A percentile compares a stretch with the other conserved stretches of the same genome.
Evolutionary conservation across 2,888 invertebrate species (phyloP).

Genomic region (Noctua fimbriata): DNA sequence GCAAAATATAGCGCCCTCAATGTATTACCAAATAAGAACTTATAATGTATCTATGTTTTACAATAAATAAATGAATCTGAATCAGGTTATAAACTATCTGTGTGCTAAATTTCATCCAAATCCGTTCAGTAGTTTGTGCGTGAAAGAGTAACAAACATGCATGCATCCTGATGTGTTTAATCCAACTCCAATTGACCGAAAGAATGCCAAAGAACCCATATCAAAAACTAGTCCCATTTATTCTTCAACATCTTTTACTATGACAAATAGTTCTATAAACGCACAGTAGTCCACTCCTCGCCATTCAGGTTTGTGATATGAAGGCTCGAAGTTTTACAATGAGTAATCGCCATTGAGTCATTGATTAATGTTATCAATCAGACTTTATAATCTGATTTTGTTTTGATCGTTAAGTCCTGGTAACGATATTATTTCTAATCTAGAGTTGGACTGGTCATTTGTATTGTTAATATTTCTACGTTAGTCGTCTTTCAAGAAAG

Average conservation of each 20-base stretch:
- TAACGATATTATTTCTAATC: slow-evolving; percentile 25
- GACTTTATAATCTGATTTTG: slow-evolving; percentile 49
- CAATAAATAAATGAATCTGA: too few relatives aligned
- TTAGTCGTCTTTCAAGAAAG: not conserved
- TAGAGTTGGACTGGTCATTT: not conserved
- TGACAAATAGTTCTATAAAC: slow-evolving; percentile 24
- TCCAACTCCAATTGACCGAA: not conserved
- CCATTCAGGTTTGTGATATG: slow-evolving; percentile 42
- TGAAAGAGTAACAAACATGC: too few relatives aligned
- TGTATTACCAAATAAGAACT: too few relatives aligned
- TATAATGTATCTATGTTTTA: too few relatives aligned
- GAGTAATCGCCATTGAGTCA: slow-evolving; percentile 53
- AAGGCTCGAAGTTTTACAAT: slow-evolving; percentile 35
- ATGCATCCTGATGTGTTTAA: too few relatives aligned
- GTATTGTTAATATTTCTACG: not conserved
- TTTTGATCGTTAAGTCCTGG: slow-evolving; percentile 33
- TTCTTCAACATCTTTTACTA: slow-evolving; percentile 10
- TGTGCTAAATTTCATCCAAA: too few relatives aligned
- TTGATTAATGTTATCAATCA: slow-evolving; percentile 64
- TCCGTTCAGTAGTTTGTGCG: too few relatives aligned
- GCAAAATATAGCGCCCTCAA: too few relatives aligned
- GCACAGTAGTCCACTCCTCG: slow-evolving; percentile 14
- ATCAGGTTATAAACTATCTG: too few relatives aligned
- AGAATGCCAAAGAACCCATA: not conserved
- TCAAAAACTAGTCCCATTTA: not conserved